Evolutionary conservation across 2,888 invertebrate genomes (phyloP).

Genomic region (Tolmerus cingulatus): DNA sequence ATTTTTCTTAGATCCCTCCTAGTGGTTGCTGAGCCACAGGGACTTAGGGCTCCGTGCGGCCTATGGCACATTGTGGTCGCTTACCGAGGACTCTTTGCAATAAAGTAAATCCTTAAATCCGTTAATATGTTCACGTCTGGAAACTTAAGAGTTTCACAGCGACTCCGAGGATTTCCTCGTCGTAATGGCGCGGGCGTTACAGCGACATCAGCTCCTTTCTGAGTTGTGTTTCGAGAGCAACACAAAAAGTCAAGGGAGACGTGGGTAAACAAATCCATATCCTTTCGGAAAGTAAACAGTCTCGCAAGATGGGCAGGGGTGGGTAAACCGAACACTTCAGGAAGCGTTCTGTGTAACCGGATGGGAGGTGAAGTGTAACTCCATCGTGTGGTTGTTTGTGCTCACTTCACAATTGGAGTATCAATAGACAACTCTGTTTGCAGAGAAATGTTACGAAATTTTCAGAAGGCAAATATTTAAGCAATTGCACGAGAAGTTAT

Average conservation of each 20-base stretch:
- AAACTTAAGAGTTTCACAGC: conserved; percentile 29
- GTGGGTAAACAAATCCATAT: conserved; percentile 42
- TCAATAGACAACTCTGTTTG: conserved; percentile 23
- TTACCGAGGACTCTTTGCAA: conserved; percentile 2
- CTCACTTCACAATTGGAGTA: conserved; percentile 23
- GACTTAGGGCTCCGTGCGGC: neutral
- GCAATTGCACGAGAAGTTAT: neutral
- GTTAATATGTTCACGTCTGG: conserved; percentile 41
- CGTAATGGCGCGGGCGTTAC: neutral
- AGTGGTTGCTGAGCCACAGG: neutral
- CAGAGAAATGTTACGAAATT: neutral
- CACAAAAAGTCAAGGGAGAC: conserved; percentile 28
- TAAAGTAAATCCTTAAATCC: conserved; percentile 40
- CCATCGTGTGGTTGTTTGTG: neutral
- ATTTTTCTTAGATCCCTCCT: neutral
- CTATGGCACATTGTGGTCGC: neutral
- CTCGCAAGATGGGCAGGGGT: conserved; percentile 7
- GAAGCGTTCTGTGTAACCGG: neutral
- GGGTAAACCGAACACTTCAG: conserved; percentile 9
- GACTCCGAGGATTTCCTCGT: neutral
- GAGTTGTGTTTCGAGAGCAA: conserved; percentile 15
- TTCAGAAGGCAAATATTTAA: conserved; percentile 26
- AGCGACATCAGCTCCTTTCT: conserved; percentile 14
- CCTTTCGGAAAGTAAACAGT: conserved; percentile 38
- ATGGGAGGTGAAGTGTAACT: conserved; percentile 20